phyloP scores from a whole-genome alignment of 2,797 vertebrate genomes.

The Gobio occitaniae region DNA sequence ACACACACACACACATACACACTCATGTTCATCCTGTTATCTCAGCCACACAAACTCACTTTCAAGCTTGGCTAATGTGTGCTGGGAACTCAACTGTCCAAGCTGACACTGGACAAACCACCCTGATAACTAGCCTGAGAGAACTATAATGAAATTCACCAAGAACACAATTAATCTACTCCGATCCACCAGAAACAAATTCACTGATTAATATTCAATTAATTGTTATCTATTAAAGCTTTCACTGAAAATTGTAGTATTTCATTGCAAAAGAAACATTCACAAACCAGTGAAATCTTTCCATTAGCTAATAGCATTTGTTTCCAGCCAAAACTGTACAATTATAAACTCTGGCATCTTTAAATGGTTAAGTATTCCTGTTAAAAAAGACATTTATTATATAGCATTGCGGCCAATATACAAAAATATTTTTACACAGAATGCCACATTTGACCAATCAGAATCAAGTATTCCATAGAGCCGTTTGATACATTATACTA shows the following conservation, averaged over 20 bases:
- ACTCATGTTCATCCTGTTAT: background rate
- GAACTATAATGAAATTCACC: background rate
- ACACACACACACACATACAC: background rate
- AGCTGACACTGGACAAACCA: background rate
- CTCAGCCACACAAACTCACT: conserved; percentile 12
- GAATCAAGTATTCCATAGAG: background rate
- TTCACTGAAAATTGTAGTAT: background rate
- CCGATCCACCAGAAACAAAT: background rate
- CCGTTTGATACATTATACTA: background rate
- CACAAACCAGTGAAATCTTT: background rate
- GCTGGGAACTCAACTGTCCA: background rate
- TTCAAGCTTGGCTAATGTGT: background rate
- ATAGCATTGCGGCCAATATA: background rate
- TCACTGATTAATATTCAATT: background rate
- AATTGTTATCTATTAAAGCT: background rate
- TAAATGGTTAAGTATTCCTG: background rate
- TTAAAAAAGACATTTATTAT: background rate
- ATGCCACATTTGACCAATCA: background rate
- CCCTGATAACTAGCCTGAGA: background rate
- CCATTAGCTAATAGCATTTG: background rate
- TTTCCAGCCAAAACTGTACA: background rate
- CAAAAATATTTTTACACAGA: background rate
- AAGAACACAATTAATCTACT: background rate
- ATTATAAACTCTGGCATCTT: background rate
- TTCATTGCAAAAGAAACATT: background rate